Evolutionary conservation across 1,140 invertebrate species (phyloP).

Genomic region (Diachasma alloeum): DNA sequence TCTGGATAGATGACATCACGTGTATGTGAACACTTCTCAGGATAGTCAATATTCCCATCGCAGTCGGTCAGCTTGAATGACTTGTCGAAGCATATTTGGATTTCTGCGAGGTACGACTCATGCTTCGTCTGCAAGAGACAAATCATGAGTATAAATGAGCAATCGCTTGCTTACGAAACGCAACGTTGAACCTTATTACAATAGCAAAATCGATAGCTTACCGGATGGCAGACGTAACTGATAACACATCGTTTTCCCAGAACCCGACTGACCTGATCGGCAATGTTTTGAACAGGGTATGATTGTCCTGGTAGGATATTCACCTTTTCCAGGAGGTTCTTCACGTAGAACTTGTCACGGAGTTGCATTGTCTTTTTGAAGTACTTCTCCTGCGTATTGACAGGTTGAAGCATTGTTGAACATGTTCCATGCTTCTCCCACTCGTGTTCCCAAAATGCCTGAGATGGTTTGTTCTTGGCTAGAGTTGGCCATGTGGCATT

Average conservation of each 20-base stretch:
- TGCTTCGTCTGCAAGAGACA: slow-evolving; percentile 59
- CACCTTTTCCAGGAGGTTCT: slow-evolving; percentile 66
- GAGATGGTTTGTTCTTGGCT: no score
- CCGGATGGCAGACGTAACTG: slow-evolving; percentile 42
- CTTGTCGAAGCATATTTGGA: slow-evolving; percentile 75
- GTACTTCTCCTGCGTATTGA: slow-evolving; percentile 77
- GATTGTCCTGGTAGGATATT: slow-evolving; percentile 69
- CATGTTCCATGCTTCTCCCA: slow-evolving; percentile 89
- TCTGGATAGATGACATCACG: slow-evolving; percentile 68
- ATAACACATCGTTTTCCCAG: slow-evolving; percentile 42
- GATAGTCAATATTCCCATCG: slow-evolving; percentile 60
- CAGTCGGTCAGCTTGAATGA: slow-evolving; percentile 69
- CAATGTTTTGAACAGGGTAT: slow-evolving; percentile 68
- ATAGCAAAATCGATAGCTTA: slow-evolving; percentile 25
- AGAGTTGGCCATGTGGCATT: background rate
- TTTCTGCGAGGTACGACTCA: slow-evolving; percentile 69
- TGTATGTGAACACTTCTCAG: slow-evolving; percentile 68
- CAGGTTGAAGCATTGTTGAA: slow-evolving; percentile 67
- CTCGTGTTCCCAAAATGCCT: slow-evolving; percentile 79
- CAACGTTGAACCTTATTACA: no score
- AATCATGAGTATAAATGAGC: no score
- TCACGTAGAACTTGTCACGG: slow-evolving; percentile 72
- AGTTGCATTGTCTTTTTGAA: slow-evolving; percentile 74
- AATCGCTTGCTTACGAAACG: no score
- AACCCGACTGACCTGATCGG: slow-evolving; percentile 63